These are phyloP conservation scores for Amyelois transitella DNA, from an alignment of 1,140 invertebrate species.

Conservation along the genomic window DNA sequence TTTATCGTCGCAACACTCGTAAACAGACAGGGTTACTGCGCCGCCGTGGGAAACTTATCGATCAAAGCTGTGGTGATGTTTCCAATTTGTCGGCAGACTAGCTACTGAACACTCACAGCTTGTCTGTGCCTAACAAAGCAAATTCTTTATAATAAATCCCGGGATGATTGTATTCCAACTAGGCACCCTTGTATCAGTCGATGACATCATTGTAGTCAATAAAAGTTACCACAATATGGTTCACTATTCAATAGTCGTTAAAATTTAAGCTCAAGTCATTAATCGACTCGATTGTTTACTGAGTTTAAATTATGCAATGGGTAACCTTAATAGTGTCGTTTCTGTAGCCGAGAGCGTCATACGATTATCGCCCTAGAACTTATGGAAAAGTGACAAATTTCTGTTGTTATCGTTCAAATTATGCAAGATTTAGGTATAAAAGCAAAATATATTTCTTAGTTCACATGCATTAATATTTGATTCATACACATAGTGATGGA, in stretches of 20 bases:
- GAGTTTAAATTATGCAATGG: not conserved
- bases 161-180: not conserved
- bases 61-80: slow-evolving; percentile 38
- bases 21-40: slow-evolving; percentile 48
- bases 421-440: too few species aligned
- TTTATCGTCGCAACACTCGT: slow-evolving; percentile 17
- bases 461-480: too few species aligned
- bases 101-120: slow-evolving; percentile 9
- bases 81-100: slow-evolving; percentile 28
- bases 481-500: too few species aligned
- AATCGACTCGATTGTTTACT: not conserved
- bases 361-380: too few species aligned
- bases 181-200: not conserved
- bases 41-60: slow-evolving; percentile 56
- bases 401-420: too few species aligned
- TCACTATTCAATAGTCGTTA: not conserved
- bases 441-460: too few species aligned
- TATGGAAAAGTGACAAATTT: too few species aligned
- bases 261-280: not conserved
- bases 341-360: too few species aligned
- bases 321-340: not conserved
- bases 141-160: not conserved
- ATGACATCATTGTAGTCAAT: not conserved
- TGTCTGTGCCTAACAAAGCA: slow-evolving; percentile 25
- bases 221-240: not conserved